These are phyloP conservation scores for Drosophila sp. DNA, from an alignment of 1,140 invertebrate species.

Conservation along the genomic window DNA sequence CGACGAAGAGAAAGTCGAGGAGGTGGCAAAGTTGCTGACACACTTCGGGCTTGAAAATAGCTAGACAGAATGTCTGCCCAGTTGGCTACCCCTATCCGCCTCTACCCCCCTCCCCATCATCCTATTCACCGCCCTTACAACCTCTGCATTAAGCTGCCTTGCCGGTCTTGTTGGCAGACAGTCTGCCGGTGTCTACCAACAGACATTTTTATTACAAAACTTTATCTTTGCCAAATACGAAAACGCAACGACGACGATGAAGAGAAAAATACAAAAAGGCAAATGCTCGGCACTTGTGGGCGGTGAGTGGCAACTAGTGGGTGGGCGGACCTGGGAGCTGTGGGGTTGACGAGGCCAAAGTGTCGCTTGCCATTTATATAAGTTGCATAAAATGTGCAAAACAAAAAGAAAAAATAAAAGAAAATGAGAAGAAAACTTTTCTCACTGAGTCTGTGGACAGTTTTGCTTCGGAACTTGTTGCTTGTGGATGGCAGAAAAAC, in stretches of 20 bases:
- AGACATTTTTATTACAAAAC: slow-evolving; percentile 84
- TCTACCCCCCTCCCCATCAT: neutral
- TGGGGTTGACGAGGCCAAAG: slow-evolving; percentile 35
- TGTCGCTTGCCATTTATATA: slow-evolving; percentile 73
- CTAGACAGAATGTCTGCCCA: slow-evolving; percentile 76
- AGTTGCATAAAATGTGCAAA: slow-evolving; percentile 78
- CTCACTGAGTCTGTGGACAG: slow-evolving; percentile 29
- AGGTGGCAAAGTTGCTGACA: slow-evolving; percentile 79
- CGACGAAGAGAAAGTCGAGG: slow-evolving; percentile 60
- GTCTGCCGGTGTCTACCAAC: slow-evolving; percentile 59
- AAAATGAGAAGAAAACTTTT: slow-evolving; percentile 26
- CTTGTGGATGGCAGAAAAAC: neutral
- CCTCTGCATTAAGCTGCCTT: slow-evolving; percentile 14
- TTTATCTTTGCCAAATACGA: slow-evolving; percentile 82
- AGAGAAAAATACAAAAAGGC: slow-evolving; percentile 62
- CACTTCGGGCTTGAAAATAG: slow-evolving; percentile 71
- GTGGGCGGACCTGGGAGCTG: neutral
- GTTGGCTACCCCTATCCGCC: slow-evolving; percentile 25
- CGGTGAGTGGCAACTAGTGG: slow-evolving; percentile 5
- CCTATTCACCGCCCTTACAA: neutral
- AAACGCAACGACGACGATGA: slow-evolving; percentile 55
- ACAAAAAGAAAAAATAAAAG: slow-evolving; percentile 29
- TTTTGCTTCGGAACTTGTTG: slow-evolving; percentile 58
- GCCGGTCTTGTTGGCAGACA: slow-evolving; percentile 47
- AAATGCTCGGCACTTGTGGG: slow-evolving; percentile 35